Base-by-base conservation (phyloP, 2,888 invertebrate genomes). In the Tipula confusa region DNA sequence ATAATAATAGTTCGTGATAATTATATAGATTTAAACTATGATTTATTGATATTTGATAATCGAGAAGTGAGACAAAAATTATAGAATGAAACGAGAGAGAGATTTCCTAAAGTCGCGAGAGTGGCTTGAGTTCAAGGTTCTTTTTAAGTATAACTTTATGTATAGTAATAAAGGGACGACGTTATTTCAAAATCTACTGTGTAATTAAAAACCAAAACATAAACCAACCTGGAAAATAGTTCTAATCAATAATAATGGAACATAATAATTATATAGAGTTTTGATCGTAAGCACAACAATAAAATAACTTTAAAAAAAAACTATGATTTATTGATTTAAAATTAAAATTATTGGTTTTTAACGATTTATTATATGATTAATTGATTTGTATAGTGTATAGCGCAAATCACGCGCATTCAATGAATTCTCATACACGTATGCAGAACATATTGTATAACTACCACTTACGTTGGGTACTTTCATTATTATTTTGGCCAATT, bases 1-100 rank as follows among this genome's bases (percentile, higher is more conserved):
- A 64, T 64, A 64, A 64, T 64, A 64, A 64, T 64, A 64, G 64
- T 15, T 64, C 64, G 64, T 64, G 64, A 64, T 64, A 64, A 64
- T 64, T 64, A 64, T 64, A 24, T 24, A 24, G 24, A 64, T 64
- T 64, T 18, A 64, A 64, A 24, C 18, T 64, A 64, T 64, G 64
- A 64, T 64, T 64, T 64, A 64, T 64, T 18, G 18, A 18, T 48
- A 48, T 48, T 48, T 48, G 48, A 48, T 48, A 48, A 48, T 48
- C 18, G 48, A 11, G 2, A 1, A 24, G 24, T 64, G 24, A 9
- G 24, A 64, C 9, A 18, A n/a, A n/a, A n/a, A n/a, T n/a, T n/a
- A n/a, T n/a, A n/a, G n/a, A n/a, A n/a, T n/a, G n/a, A n/a, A n/a
- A n/a, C n/a, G n/a, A n/a, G n/a, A n/a, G n/a, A n/a, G n/a, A n/a